Percentiles rank a stretch among this genome's conserved stretches.
Conservation (phyloP, 2,797 vertebrate genomes). For the Acrossocheilus fasciatus region DNA sequence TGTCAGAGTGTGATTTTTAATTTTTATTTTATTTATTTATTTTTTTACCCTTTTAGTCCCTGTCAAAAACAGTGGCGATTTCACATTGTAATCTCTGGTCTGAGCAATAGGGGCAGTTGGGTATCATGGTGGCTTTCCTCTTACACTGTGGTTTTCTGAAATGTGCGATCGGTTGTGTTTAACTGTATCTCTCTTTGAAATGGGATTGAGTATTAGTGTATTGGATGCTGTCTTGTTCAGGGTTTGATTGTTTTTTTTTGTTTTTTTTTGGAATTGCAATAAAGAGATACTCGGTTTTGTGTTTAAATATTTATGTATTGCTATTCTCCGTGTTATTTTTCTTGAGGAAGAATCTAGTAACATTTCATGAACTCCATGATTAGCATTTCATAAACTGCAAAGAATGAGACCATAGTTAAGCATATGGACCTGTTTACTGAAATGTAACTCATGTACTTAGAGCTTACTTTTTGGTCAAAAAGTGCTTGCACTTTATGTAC, state of each 20-base stretch:
- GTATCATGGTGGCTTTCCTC: background rate
- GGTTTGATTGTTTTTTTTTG: background rate
- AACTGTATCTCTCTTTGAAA: constrained; percentile 66
- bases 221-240: constrained; percentile 35
- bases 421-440: background rate
- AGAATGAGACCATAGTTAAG: background rate
- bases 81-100: constrained; percentile 19
- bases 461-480: background rate
- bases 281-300: constrained; percentile 21
- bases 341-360: background rate
- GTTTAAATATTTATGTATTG: background rate
- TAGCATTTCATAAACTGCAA: background rate
- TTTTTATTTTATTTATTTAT: no score
- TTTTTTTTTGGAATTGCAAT: constrained; percentile 16
- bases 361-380: background rate
- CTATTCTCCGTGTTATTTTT: background rate
- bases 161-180: constrained; percentile 60
- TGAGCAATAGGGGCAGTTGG: background rate
- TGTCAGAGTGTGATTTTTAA: background rate
- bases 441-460: background rate
- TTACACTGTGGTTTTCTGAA: constrained; percentile 51
- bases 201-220: constrained; percentile 74
- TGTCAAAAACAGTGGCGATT: background rate
- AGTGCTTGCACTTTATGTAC: background rate
- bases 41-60: background rate